These are phyloP conservation scores for Diorhabda sublineata DNA, from an alignment of 1,140 invertebrate genomes.

Conservation along the genomic window DNA sequence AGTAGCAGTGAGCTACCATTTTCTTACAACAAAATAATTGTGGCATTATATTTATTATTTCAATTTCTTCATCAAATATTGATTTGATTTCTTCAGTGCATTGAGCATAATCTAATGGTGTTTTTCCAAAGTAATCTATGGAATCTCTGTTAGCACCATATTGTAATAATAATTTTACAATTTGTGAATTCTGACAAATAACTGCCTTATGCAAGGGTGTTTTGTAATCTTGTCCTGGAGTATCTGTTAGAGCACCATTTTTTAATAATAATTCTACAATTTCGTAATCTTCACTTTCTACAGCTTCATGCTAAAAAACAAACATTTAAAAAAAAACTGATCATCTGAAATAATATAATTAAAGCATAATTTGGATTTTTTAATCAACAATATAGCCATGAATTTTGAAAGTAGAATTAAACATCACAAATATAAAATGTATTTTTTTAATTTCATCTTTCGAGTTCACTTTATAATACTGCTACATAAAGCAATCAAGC, in stretches of 20 bases:
- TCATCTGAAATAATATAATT: too few species aligned
- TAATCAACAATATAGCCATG: too few species aligned
- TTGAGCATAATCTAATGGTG: constrained; percentile 24
- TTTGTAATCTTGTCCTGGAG: constrained; percentile 59
- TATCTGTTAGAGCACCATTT: constrained; percentile 61
- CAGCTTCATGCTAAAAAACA: constrained; percentile 61
- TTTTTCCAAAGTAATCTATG: constrained; percentile 30
- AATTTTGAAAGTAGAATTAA: too few species aligned
- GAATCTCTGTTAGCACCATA: constrained; percentile 29
- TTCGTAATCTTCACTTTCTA: constrained; percentile 56
- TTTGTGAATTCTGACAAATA: constrained; percentile 20
- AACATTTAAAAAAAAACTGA: too few species aligned
- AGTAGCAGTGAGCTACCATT: constrained; percentile 27
- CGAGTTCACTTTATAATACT: too few species aligned
- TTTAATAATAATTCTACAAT: constrained; percentile 60
- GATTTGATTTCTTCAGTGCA: constrained; percentile 15
- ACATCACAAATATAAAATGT: too few species aligned
- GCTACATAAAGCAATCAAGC: too few species aligned
- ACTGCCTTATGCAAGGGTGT: constrained; percentile 71
- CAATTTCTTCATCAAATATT: constrained; percentile 9
- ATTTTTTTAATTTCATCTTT: too few species aligned
- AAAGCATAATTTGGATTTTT: too few species aligned
- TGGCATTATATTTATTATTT: constrained; percentile 7
- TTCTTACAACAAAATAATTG: constrained; percentile 25
- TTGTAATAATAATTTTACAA: constrained; percentile 29